Conservation (phyloP, 2,888 invertebrate genomes). For the Brenthis ino region DNA sequence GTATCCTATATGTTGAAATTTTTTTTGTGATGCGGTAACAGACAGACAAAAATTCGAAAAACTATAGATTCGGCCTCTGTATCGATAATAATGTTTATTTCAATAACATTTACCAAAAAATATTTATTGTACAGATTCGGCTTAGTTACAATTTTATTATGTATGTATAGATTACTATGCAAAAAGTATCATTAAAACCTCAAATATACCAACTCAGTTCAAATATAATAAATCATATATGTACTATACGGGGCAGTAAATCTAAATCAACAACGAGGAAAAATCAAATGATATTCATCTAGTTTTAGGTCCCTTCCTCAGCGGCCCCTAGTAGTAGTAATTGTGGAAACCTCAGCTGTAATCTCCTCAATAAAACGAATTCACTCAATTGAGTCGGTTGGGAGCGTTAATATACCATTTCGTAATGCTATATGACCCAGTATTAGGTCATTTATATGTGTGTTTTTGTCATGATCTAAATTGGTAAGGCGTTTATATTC, state of each 20-base stretch:
- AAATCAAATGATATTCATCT: conserved; percentile 35
- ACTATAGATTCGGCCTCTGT: too few species aligned
- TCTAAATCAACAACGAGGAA: conserved; percentile 34
- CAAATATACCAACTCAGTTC: neutral
- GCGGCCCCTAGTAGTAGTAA: conserved; percentile 47
- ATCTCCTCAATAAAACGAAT: conserved; percentile 68
- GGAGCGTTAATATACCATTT: conserved; percentile 45
- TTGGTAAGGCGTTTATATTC: conserved; percentile 21
- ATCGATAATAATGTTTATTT: too few species aligned
- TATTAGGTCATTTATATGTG: conserved; percentile 32
- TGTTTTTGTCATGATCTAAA: conserved; percentile 30
- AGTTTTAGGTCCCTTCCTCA: conserved; percentile 45
- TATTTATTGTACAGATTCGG: too few species aligned
- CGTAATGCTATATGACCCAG: conserved; percentile 34
- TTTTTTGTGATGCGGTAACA: too few species aligned
- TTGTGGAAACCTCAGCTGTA: conserved; percentile 52
- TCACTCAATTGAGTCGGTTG: conserved; percentile 74
- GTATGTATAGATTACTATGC: too few species aligned
- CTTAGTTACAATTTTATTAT: too few species aligned
- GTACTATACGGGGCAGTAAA: conserved; percentile 17
- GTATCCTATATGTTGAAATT: too few species aligned
- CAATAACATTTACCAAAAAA: too few species aligned
- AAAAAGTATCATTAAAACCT: neutral
- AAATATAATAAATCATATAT: neutral
- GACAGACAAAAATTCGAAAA: too few species aligned